Conservation (phyloP, 2,888 invertebrate genomes). For the Eupithecia insigniata region DNA sequence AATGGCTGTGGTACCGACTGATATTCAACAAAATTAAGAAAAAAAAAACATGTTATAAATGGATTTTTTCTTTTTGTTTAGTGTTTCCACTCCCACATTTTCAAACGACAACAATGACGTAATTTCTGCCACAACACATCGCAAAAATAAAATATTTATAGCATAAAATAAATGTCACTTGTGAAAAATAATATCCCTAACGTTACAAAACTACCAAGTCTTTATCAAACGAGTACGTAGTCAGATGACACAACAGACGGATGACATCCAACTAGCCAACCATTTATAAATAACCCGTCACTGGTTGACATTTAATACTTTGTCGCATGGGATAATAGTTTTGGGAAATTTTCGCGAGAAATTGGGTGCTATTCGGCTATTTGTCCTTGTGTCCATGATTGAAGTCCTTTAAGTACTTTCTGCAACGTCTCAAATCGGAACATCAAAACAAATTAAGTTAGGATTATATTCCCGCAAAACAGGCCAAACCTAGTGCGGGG, state of each 20-base stretch:
- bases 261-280: background rate
- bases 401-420: background rate
- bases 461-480: too few species aligned
- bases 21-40: background rate
- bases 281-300: constrained; percentile 10
- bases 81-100: too few species aligned
- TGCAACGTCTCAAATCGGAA: background rate
- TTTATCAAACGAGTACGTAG: background rate
- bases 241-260: background rate
- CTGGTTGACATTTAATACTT: constrained; percentile 47
- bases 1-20: background rate
- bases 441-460: background rate
- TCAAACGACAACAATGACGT: too few species aligned
- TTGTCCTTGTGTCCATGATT: constrained; percentile 13
- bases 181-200: background rate
- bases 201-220: background rate
- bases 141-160: background rate
- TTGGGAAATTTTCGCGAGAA: constrained; percentile 20
- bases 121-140: background rate
- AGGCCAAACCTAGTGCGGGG: too few species aligned
- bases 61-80: too few species aligned
- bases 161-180: background rate
- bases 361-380: constrained; percentile 19
- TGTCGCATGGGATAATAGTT: constrained; percentile 37
- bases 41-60: background rate